phyloP scores from a whole-genome alignment of 2,797 vertebrate genomes.

The Alfaro cultratus region DNA sequence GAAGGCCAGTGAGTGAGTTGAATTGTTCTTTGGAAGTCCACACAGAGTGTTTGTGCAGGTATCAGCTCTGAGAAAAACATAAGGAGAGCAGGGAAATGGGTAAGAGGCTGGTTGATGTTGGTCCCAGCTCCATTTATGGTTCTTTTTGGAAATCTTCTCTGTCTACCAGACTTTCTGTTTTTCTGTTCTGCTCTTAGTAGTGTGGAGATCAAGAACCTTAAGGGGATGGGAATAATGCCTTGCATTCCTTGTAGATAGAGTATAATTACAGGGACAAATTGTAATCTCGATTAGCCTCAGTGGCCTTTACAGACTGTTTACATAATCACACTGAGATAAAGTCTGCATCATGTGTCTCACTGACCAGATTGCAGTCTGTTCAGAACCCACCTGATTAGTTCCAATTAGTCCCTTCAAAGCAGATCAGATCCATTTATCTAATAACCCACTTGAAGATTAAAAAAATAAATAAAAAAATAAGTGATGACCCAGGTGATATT shows the following conservation, averaged over 20 bases:
- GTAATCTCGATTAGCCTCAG: conserved; percentile 78
- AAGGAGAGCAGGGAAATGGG: not conserved
- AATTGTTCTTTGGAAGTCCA: conserved; percentile 25
- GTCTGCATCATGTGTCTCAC: conserved; percentile 73
- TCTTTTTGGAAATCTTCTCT: conserved; percentile 21
- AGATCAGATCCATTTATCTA: conserved; percentile 7
- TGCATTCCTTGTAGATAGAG: conserved; percentile 67
- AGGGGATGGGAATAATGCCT: conserved; percentile 65
- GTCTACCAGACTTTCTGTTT: conserved; percentile 4
- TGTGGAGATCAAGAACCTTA: conserved; percentile 55
- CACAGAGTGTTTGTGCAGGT: conserved; percentile 27
- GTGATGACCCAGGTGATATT: not conserved
- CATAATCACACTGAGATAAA: conserved; percentile 75
- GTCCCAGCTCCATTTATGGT: not conserved
- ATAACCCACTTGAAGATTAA: not conserved
- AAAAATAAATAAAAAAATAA: not conserved
- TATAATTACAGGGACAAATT: conserved; percentile 79
- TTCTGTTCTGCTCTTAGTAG: conserved; percentile 28
- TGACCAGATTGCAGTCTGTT: conserved; percentile 70
- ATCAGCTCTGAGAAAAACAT: conserved; percentile 42
- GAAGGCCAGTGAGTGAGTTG: conserved; percentile 33
- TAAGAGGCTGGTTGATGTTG: not conserved
- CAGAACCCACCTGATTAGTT: conserved; percentile 65
- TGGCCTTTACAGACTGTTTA: conserved; percentile 74
- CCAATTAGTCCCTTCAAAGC: conserved; percentile 50